phyloP scores from a whole-genome alignment of 2,797 vertebrate species.

The Mareca penelope region DNA sequence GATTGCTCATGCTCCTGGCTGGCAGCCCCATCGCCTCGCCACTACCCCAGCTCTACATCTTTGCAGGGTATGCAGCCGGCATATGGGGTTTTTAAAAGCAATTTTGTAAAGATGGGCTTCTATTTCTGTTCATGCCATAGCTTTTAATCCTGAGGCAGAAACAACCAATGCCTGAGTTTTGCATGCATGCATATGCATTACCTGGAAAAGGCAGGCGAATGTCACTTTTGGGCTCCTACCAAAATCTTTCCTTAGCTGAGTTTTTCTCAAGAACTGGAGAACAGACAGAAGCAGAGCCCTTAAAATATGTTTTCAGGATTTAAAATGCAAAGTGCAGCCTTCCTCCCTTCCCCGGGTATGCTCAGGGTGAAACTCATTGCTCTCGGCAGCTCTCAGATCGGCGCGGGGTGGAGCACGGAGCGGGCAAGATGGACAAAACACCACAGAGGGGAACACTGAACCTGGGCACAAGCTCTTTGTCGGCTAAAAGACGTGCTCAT shows the following conservation, averaged over 20 bases:
- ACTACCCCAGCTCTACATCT: slow-evolving; percentile 43
- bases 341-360: background rate
- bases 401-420: fast-evolving
- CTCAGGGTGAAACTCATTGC: fast-evolving
- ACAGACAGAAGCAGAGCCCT: slow-evolving; percentile 60
- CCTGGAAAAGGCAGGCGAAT: slow-evolving; percentile 72
- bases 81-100: slow-evolving; percentile 67
- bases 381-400: background rate
- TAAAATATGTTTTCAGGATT: slow-evolving; percentile 55
- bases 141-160: slow-evolving; percentile 70
- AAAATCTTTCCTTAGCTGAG: slow-evolving; percentile 68
- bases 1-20: slow-evolving; percentile 56
- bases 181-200: slow-evolving; percentile 72
- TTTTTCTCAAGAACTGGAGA: slow-evolving; percentile 64
- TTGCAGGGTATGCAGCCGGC: slow-evolving; percentile 65
- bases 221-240: slow-evolving; percentile 69
- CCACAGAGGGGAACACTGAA: background rate
- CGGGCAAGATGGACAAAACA: background rate
- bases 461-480: background rate
- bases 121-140: slow-evolving; percentile 72
- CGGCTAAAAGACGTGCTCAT: background rate
- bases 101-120: slow-evolving; percentile 70
- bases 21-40: slow-evolving; percentile 40
- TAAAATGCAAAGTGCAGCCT: slow-evolving; percentile 48
- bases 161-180: slow-evolving; percentile 67